Evolutionary conservation across 2,797 vertebrate species (phyloP), one percentile per base, ranked within the genome.

Genomic region (Dipus sagitta): DNA sequence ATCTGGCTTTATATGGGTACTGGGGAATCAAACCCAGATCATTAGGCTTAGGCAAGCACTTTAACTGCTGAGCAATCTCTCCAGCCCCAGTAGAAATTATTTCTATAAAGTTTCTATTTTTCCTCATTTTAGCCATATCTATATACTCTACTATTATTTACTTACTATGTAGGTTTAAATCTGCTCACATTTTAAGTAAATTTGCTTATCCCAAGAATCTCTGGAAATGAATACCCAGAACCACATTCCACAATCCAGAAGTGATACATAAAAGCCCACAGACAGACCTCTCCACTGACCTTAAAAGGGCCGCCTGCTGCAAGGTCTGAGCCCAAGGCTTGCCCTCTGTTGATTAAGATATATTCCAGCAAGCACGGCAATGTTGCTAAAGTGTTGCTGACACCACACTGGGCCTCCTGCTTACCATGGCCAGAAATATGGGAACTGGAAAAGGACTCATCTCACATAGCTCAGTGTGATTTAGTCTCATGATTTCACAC

Each of bases 121-220:
- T 30, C 8, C 3, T 28, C 21, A 20, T 78, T 90, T 79, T 80
- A 30, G 10, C 26, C 20, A 32, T 71, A 86, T 17, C 9, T 1
- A 24, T 52, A 52, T 12, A 42, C 6, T 88, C 2, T 4, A 13
- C 52, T 75, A 47, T 54, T 86, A 65, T 89, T 72, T 72, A 72
- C 18, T 68, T 30, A 71, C 28, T 54, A n/a, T 34, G 6, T 24
- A 64, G n/a, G 8, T 67, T 88, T 86, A 82, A 86, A 75, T 64
- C n/a, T 58, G 34, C 7, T 88, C 34, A 86, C 1, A 71, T 90
- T 85, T 90, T 62, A 93, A 77, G 71, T 54, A 77, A 42, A 84
- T 28, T 84, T 77, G 84, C 54, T 87, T 84, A 58, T 54, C 60
- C 3, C 24, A 75, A 28, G 65, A 86, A 38, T 17, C 26, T 76